Base-by-base conservation (phyloP, 2,113 vertebrate species). In the Callipepla squamata region DNA sequence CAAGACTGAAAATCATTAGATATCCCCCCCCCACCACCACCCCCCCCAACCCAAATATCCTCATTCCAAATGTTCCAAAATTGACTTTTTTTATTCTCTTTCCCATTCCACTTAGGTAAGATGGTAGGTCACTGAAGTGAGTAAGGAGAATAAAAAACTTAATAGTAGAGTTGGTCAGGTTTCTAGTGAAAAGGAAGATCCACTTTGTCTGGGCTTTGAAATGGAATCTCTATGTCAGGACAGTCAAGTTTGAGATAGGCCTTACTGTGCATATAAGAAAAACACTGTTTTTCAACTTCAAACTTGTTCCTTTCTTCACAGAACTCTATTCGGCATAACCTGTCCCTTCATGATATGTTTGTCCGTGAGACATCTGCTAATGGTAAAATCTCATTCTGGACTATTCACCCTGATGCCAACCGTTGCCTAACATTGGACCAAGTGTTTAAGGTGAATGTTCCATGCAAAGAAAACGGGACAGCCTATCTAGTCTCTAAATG, bases 271-370 rank as follows among this genome's bases (percentile, higher is more conserved):
- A 70, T 20, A 7, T 88, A 44, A 63, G 6, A 80, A 75, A 87
- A 48, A 10, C n/a, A 17, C 53, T 50, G 17, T 44, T 83, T 92
- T 93, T 93, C 61, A 84, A 48, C 58, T 34, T 92, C 28, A 16
- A 2, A 16, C 21, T 70, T 8, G 0, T 30, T 90, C 10, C 34
- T 95, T 75, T 92, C 36, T 70, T 89, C 65, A n/a, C 95, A 99
- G 99, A 99, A 99, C 76, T 99, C 99, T 13, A 99, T 99, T 58
- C 98, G 99, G 20, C 98, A 99, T 97, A 99, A 99, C 91, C 98
- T 99, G 42, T 99, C 99, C 13, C 96, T 99, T 38, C 99, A 99
- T 8, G 98, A 99, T 87, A 98, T 99, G 99, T 99, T 99, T 94
- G 97, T 98, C 32, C 98, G 99, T 16, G 98, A 99, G 95, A 98